Evolutionary conservation across 2,113 vertebrate species (phyloP), one percentile per base, ranked within the genome.

Genomic region (Urocynchramus pylzowi): DNA sequence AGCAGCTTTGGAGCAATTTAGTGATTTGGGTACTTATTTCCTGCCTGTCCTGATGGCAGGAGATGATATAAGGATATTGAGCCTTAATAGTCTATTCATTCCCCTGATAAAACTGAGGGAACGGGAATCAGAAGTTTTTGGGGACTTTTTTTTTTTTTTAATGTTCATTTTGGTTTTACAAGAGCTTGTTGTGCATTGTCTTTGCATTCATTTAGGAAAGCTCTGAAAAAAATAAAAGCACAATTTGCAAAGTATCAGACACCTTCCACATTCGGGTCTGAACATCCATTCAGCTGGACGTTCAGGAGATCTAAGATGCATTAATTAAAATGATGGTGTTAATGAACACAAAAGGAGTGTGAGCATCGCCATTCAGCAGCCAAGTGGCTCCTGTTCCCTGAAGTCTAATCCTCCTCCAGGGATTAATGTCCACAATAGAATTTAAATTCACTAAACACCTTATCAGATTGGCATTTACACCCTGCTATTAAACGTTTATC

Each of bases 1-100:
- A 89, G 91, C 94, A 96, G 94, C 87, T 96, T 88, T 90, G 89
- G 93, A 94, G 92, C 82, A 95, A 93, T 96, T 97, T 96, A 96
- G 94, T 96, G 93, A 97, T 97, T 94, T 95, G 93, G 89, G 83
- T 86, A 53, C 95, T 92, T 92, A 94, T 76, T 94, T 94, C 87
- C 75, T 91, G 56, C 67, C 86, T 44, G 59, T 67, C 31, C 71
- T 81, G 93, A 91, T 93, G 88, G 93, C 92, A 97, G 87, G 91
- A 95, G 93, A 94, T 93, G 92, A 96, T 94, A 88, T 26, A 71
- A 93, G 89, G 84, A 93, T 96, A 95, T 91, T 90, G 87, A 95
- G 90, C 50, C 79, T 87, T 95, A 96, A 95, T 93, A 91, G 92
- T 91, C 95, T 97, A 76, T 95, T 96, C 87, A 84, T 95, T 94